phyloP scores from a whole-genome alignment of 2,113 vertebrate species.

The Crotalus horridus region DNA sequence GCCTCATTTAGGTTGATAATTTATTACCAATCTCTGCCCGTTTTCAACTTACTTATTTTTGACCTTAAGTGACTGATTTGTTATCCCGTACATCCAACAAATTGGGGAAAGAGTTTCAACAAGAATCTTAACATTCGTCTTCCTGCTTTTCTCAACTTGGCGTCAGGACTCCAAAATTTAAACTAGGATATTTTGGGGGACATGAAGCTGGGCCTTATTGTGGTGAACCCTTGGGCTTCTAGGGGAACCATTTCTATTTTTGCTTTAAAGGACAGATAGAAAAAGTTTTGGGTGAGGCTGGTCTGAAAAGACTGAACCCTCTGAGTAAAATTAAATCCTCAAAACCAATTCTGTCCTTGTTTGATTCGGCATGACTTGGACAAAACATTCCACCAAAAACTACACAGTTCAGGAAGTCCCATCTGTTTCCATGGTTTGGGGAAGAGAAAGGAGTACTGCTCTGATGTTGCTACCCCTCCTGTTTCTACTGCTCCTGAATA shows the following conservation, averaged over 20 bases:
- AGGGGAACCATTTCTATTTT: not conserved
- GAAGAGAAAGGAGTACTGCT: not conserved
- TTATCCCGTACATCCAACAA: not conserved
- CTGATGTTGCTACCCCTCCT: not conserved
- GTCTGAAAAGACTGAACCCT: not conserved
- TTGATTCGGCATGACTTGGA: not conserved
- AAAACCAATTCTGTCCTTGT: not conserved
- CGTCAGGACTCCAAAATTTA: not conserved
- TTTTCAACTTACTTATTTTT: conserved; percentile 20
- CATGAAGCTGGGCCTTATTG: not conserved
- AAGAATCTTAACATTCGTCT: not conserved
- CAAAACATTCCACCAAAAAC: not conserved
- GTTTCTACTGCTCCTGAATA: not conserved
- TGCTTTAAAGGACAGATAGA: not conserved
- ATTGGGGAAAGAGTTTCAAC: not conserved
- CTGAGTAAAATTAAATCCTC: not conserved
- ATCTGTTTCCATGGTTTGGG: not conserved
- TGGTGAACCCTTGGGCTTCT: not conserved
- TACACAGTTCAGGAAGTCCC: not conserved
- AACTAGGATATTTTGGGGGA: not conserved
- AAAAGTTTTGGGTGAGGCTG: not conserved
- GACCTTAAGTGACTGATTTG: not conserved
- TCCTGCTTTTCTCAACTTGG: not conserved
- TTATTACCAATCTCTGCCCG: not conserved
- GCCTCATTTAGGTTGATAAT: conserved; percentile 1